Evolutionary conservation across 2,797 vertebrate genomes (phyloP).

Genomic region (Rhinichthys osculus): DNA sequence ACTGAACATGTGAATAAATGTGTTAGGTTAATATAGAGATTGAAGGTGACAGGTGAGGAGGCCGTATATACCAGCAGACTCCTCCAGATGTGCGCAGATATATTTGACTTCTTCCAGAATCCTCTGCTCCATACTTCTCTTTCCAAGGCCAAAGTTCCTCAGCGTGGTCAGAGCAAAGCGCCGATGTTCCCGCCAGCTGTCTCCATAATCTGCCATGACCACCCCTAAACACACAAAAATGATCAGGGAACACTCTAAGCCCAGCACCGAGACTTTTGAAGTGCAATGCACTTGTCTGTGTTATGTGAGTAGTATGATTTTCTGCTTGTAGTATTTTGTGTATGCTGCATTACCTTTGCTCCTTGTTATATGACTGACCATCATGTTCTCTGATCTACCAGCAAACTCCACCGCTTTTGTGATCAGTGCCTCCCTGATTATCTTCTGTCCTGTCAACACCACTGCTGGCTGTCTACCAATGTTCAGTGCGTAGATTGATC

Average conservation of each 20-base stretch:
- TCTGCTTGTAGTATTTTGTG: neutral
- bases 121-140: conserved; percentile 50
- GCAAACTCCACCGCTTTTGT: conserved; percentile 8
- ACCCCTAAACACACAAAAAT: conserved; percentile 43
- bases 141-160: conserved; percentile 54
- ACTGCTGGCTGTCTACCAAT: conserved; percentile 37
- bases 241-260: neutral
- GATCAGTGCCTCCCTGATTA: conserved; percentile 23
- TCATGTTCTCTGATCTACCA: conserved; percentile 10
- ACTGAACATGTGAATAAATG: neutral
- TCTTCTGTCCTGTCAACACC: conserved; percentile 33
- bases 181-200: conserved; percentile 48
- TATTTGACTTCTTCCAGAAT: conserved; percentile 50
- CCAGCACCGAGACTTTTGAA: neutral
- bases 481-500: conserved; percentile 21
- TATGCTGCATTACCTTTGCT: conserved; percentile 15
- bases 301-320: neutral
- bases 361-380: neutral
- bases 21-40: neutral
- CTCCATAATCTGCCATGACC: conserved; percentile 43
- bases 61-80: conserved; percentile 32
- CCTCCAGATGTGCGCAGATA: conserved; percentile 33
- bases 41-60: neutral
- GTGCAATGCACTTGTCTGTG: neutral
- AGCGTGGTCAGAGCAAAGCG: conserved; percentile 53